Evolutionary conservation across 2,113 vertebrate genomes (phyloP).

Genomic region (Orycteropus afer): DNA sequence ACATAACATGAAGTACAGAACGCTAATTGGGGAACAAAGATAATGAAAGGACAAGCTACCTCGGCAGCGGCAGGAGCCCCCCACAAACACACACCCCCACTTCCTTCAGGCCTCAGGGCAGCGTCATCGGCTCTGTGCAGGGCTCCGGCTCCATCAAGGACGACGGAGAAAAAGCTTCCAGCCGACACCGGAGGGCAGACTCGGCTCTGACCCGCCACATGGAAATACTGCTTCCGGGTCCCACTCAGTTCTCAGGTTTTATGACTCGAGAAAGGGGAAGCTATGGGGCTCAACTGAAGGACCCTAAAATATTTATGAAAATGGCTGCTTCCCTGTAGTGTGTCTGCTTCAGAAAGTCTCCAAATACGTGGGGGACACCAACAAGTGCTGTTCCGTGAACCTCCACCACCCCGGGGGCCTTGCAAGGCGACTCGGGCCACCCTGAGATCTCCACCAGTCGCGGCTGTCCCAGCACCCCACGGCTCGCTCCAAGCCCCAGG

Average conservation of each 20-base stretch:
- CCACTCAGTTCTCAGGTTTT: not conserved
- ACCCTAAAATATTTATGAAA: not conserved
- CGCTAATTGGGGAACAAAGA: not conserved
- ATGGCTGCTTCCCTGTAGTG: not conserved
- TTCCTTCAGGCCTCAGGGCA: not conserved
- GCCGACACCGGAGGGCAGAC: not conserved
- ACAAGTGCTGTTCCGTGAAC: not conserved
- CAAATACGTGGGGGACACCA: not conserved
- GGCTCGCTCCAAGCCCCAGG: not conserved
- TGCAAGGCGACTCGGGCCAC: not conserved
- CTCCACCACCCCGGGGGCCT: not conserved
- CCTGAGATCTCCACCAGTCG: not conserved
- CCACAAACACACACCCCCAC: too few species aligned
- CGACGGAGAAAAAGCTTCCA: not conserved
- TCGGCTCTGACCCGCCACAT: not conserved
- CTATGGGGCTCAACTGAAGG: not conserved
- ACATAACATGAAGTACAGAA: not conserved
- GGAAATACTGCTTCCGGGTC: not conserved
- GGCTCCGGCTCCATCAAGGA: not conserved
- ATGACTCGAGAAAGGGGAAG: not conserved
- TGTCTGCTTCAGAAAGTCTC: slow-evolving; percentile 1
- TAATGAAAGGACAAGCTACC: too few species aligned
- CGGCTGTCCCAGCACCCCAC: not conserved
- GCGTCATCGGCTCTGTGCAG: not conserved
- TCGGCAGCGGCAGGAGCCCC: too few species aligned